Base-by-base conservation (phyloP, 2,888 invertebrate species). In the Lycophotia porphyrea region DNA sequence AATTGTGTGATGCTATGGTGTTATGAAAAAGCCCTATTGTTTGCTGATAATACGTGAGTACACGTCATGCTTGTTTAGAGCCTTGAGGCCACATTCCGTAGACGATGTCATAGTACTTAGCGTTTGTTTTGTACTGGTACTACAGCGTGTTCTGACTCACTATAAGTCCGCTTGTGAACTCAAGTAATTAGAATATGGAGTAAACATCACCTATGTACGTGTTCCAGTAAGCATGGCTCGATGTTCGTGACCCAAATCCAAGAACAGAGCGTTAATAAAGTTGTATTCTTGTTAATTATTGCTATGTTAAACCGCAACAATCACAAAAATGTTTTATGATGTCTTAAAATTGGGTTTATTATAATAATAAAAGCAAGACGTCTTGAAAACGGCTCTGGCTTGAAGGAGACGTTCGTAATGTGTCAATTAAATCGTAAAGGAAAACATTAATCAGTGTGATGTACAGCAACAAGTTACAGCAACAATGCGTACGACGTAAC, bases 71-170 rank as follows among this genome's bases (percentile, higher is more conserved):
- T 89, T 88, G 90, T 91, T 90, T 87, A 90, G 89, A 92, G 89
- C 93, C 92, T 93, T 92, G 94, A 92, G 90, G 91, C 93, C 93
- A 88, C 95, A 96, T 96, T 95, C 96, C 93, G 88, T 84, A 89
- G 91, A 90, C 93, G 93, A 94, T 94, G 95, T 94, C 95, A 93
- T 93, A 94, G 93, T 93, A 94, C 92, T 94, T 92, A 92, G 90
- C 90, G 89, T 85, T 86, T 82, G 88, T 88, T 85, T 84, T 86
- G 75, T 79, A 82, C 70, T 83, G 86, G 81, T 78, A 85, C 76
- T 60, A 76, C 77, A 77, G 66, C 78, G 76, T 78, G 74, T 61
- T 73, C 79, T 85, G 89, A 88, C 85, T 89, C 87, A 85, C 75
- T 81, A 72, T 39, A 82, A 84, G 80, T 71, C 78, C 78, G 80